phyloP scores from a whole-genome alignment of 2,888 invertebrate species.

The Ferdinandea cuprea region DNA sequence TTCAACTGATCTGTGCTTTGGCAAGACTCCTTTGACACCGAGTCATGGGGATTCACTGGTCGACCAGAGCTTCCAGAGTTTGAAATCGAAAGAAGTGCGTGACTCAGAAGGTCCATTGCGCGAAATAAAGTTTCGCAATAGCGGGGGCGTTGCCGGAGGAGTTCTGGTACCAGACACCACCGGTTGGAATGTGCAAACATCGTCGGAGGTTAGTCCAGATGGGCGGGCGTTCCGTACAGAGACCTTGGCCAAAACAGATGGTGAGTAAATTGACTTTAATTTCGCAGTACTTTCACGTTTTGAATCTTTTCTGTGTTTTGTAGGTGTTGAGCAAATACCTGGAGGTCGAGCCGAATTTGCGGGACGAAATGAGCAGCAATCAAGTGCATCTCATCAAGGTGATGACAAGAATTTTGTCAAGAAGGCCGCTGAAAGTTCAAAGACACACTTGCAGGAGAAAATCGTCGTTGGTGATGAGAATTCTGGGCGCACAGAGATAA shows the following conservation, averaged over 20 bases:
- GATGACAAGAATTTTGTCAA: constrained; percentile 85
- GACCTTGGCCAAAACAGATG: constrained; percentile 87
- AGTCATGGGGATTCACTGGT: constrained; percentile 88
- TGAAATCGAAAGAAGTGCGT: constrained; percentile 91
- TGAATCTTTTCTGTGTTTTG: constrained; percentile 68
- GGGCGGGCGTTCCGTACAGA: constrained; percentile 86
- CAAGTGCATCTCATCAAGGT: constrained; percentile 84
- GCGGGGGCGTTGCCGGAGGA: constrained; percentile 72
- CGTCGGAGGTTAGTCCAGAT: constrained; percentile 86
- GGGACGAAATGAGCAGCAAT: constrained; percentile 86
- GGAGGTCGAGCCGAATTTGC: constrained; percentile 87
- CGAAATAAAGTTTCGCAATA: constrained; percentile 81
- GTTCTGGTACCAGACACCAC: constrained; percentile 82
- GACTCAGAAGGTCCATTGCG: constrained; percentile 90
- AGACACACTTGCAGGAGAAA: constrained; percentile 84
- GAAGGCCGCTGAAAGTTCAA: constrained; percentile 83
- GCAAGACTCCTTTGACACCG: constrained; percentile 82
- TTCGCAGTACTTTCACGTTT: not conserved
- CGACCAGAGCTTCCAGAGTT: constrained; percentile 90
- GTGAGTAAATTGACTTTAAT: constrained; percentile 78
- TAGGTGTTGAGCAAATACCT: constrained; percentile 86
- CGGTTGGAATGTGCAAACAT: constrained; percentile 88
- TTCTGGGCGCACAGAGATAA: constrained; percentile 82
- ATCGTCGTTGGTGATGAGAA: constrained; percentile 84
- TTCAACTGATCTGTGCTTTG: constrained; percentile 82